Percentiles rank a stretch among this genome's conserved stretches.
Evolutionary conservation across 2,888 invertebrate species (phyloP).

Genomic region (Trypoxylon attenuatum): DNA sequence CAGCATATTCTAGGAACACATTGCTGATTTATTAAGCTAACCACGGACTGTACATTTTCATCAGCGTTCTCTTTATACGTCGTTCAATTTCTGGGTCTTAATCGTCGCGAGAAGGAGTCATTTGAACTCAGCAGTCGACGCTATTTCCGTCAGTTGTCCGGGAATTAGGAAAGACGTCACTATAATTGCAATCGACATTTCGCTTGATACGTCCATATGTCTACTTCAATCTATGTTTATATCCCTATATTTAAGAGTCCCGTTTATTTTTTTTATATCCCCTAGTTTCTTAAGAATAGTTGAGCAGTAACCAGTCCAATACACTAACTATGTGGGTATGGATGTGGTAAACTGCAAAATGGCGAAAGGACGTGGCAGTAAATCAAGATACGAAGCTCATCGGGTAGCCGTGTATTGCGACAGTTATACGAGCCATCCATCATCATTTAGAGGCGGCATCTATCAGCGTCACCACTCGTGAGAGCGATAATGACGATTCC

Average conservation of each 20-base stretch:
- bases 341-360: conserved; percentile 53
- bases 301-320: no score
- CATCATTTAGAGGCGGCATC: conserved; percentile 68
- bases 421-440: conserved; percentile 71
- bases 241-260: no score
- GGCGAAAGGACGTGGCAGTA: conserved; percentile 62
- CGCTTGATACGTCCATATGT: conserved; percentile 31
- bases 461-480: conserved; percentile 65
- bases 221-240: no score
- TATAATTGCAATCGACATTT: conserved; percentile 44
- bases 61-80: background rate
- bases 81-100: no score
- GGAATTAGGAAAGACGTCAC: conserved; percentile 36
- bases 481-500: conserved; percentile 63
- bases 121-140: background rate
- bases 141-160: conserved; percentile 11
- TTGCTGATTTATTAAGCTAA: background rate
- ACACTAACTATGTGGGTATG: background rate
- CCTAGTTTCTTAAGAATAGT: no score
- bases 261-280: no score
- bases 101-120: no score
- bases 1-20: background rate
- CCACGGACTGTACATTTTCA: background rate
- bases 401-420: conserved; percentile 68
- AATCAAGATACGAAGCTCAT: conserved; percentile 70